Evolutionary conservation across 2,797 vertebrate genomes (phyloP), one percentile per base, ranked within the genome.

Genomic region (Potorous gilbertii): DNA sequence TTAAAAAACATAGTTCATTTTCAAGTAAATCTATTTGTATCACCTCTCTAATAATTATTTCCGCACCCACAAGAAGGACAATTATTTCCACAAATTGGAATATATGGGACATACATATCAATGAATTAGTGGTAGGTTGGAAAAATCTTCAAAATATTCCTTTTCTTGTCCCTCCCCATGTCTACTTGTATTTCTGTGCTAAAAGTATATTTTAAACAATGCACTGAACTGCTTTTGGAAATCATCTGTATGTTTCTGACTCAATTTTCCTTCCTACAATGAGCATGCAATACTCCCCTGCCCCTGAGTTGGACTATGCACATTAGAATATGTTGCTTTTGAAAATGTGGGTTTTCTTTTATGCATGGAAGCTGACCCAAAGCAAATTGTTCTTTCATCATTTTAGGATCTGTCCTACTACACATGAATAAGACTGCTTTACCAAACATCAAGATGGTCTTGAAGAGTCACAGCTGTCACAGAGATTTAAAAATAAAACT

Each of bases 271-370:
- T 90, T 24, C 52, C 13, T 55, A 5, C 90, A 90, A 24, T 31
- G 8, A 10, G 6, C 29, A 89, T 92, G 6, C 4, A 62, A 28
- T 1, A 90, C 18, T 9, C 10, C 2, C 10, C 28, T 34, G 24
- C 0, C 6, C n/a, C 29, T 57, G 52, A 94, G 57, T 6, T 56
- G 31, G 50, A 40, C 9, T 34, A 18, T 92, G 28, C 55, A 18
- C 12, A 92, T 12, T 94, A 29, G 50, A 59, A 54, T 24, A 56
- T 34, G 18, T 5, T 93, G 29, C 14, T 81, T 96, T 95, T 93
- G 31, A 90, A 95, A 95, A 90, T 1, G 54, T 11, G 1, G 1
- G 2, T 5, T 13, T 91, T 87, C 31, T 92, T 92, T 91, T 91
- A 56, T 54, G 14, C 50, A 21, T 24, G 55, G 81, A 59, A 12